Evolutionary conservation across 1,140 invertebrate species (phyloP).

Genomic region (Papilio dardanus): DNA sequence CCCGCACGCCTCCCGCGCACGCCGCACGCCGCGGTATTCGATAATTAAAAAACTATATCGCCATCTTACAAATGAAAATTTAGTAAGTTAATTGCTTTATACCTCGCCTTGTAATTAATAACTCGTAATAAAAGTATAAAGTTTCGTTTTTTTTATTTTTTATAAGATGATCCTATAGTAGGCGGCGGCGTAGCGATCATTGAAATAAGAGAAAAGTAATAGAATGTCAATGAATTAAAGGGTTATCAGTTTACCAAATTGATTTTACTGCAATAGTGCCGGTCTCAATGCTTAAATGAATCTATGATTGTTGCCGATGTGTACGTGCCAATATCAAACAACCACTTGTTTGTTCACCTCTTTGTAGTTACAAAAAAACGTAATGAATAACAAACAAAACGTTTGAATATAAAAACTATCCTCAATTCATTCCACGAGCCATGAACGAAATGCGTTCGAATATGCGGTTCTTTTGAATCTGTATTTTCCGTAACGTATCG

Average conservation of each 20-base stretch:
- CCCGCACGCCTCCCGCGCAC: background rate
- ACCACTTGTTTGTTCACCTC: background rate
- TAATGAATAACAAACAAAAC: background rate
- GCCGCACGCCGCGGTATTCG: constrained; percentile 14
- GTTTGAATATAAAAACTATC: background rate
- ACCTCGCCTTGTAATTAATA: constrained; percentile 3
- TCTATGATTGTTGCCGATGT: background rate
- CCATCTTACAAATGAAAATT: constrained; percentile 35
- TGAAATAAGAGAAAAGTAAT: background rate
- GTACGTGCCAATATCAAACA: background rate
- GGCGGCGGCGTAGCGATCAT: background rate
- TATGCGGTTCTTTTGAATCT: constrained; percentile 9
- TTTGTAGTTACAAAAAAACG: no score
- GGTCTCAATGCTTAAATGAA: no score
- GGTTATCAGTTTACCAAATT: background rate
- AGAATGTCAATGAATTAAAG: background rate
- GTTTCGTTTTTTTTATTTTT: background rate
- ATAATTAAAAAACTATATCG: constrained; percentile 38
- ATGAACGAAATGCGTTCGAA: background rate
- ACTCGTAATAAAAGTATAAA: background rate
- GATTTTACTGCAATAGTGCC: no score
- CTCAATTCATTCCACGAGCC: background rate
- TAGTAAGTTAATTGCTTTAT: constrained; percentile 28
- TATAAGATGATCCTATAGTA: background rate
- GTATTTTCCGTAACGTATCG: constrained; percentile 51